These are phyloP conservation scores for Cynodonichthys magdalenae DNA, from an alignment of 2,797 vertebrate genomes.

Conservation along the genomic window DNA sequence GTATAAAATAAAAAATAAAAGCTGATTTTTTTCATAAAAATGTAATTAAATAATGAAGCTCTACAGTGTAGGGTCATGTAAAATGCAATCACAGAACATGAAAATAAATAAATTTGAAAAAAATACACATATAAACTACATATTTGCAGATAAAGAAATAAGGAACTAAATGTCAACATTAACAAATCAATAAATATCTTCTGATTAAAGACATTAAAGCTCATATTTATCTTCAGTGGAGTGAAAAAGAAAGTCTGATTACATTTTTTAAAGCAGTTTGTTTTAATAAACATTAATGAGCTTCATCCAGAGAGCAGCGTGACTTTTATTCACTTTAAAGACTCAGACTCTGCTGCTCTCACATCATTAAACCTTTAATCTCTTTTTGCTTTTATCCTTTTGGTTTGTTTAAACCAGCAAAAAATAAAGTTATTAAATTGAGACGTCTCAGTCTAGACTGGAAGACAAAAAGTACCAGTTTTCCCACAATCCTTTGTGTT, in stretches of 20 bases:
- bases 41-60: too few species aligned
- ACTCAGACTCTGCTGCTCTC: neutral
- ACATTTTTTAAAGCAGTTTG: neutral
- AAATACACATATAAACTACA: too few species aligned
- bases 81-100: too few species aligned
- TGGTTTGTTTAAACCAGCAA: neutral
- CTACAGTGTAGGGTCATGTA: too few species aligned
- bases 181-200: neutral
- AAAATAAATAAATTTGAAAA: too few species aligned
- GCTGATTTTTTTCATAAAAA: too few species aligned
- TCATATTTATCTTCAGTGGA: neutral
- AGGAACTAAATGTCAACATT: neutral
- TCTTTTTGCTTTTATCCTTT: neutral
- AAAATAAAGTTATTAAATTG: neutral
- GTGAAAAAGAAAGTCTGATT: neutral
- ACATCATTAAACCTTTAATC: conserved; percentile 7
- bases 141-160: too few species aligned
- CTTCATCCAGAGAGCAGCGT: neutral
- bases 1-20: too few species aligned
- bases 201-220: conserved; percentile 1
- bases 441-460: neutral
- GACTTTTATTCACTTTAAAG: conserved; percentile 5
- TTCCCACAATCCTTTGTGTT: conserved; percentile 23
- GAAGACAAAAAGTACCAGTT: neutral
- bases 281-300: neutral